Base-by-base conservation (phyloP, 2,888 invertebrate species). In the Choreutis nemorana region DNA sequence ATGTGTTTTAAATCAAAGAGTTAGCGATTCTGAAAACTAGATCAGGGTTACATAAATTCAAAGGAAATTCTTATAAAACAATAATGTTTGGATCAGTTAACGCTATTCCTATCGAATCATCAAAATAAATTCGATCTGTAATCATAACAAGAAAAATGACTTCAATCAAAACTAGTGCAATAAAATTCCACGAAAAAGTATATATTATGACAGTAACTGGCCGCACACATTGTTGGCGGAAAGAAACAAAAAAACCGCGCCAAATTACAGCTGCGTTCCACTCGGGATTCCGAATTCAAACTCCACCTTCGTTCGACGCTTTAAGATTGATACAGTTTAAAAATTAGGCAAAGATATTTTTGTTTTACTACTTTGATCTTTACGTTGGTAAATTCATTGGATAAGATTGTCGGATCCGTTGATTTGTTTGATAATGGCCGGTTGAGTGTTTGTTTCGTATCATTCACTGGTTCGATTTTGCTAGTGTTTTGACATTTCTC, bases 401-500 rank as follows among this genome's bases (percentile, higher is more conserved):
- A 60, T 64, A 62, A 52, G 70, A 71, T 70, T 66, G 63, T 68
- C 62, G 58, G 63, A 66, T 63, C 62, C 54, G 42, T 59, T 66
- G 58, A 58, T 63, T 50, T 66, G 64, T 64, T 64, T 55, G 53
- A 60, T 63, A 66, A 65, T 64, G 65, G 61, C 61, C 59, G 60
- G 61, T 29, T 65, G 59, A 63, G 55, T 72, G 72, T 72, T 73
- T 75, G 71, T 72, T 73, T 73, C 65, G 65, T 71, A 75, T 77
- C 75, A 68, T 59, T 63, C 71, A 59, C 47, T 60, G 54, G 59
- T 68, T 62, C 55, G 61, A 64, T 66, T 65, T 59, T 52, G 71
- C 65, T 65, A 65, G 67, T 77, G 73, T 77, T 77, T 73, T 75
- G 77, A 77, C 77, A 72, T 62, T 21, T 53, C 57, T 70, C 70